These are phyloP conservation scores for Busseola fusca DNA, from an alignment of 2,888 invertebrate genomes.

Conservation along the genomic window DNA sequence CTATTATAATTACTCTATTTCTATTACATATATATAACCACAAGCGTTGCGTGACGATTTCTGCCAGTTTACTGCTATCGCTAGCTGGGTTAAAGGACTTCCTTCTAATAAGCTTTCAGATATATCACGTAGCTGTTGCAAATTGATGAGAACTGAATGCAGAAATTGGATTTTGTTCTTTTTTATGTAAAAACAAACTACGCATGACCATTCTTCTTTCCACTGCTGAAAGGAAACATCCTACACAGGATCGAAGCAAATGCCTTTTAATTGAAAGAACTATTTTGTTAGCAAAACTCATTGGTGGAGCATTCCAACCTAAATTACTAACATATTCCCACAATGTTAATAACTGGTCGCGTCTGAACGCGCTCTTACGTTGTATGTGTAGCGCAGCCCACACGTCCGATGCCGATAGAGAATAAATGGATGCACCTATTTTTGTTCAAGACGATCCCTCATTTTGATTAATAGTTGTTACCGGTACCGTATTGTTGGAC, in stretches of 20 bases:
- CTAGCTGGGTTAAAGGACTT: not conserved
- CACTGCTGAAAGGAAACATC: not conserved
- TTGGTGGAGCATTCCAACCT: not conserved
- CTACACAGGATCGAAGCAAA: not conserved
- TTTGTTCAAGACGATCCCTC: constrained; percentile 79
- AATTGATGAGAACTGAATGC: not conserved
- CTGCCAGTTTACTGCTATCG: not conserved
- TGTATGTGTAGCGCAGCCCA: constrained; percentile 61
- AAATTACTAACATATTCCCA: constrained; percentile 18
- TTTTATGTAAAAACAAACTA: not conserved
- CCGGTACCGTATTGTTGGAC: constrained; percentile 73
- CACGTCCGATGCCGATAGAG: constrained; percentile 72
- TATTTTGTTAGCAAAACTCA: not conserved
- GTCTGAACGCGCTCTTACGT: constrained; percentile 53
- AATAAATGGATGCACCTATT: constrained; percentile 84
- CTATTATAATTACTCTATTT: not conserved
- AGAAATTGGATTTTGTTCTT: not conserved
- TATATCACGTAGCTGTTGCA: not conserved
- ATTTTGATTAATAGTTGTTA: constrained; percentile 83
- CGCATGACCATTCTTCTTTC: not conserved
- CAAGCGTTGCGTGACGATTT: not conserved
- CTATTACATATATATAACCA: not conserved
- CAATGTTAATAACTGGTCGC: constrained; percentile 8
- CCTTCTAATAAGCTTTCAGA: not conserved
- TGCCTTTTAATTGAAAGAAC: not conserved